Base-by-base conservation (phyloP, 2,113 vertebrate species). In the Hiodon alosoides region DNA sequence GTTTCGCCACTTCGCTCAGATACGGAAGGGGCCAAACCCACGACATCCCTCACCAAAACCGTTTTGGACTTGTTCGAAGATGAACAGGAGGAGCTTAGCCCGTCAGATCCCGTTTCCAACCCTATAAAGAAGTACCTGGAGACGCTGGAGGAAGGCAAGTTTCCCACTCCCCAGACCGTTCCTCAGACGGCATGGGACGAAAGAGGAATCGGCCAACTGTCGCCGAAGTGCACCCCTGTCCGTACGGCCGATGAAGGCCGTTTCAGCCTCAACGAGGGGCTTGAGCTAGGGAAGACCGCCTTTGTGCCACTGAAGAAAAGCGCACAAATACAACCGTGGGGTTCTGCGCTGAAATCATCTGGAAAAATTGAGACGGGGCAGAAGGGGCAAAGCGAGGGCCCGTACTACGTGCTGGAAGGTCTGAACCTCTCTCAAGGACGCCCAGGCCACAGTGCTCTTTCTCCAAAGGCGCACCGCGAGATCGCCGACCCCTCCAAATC, bases 51-150 rank as follows among this genome's bases (percentile, higher is more conserved):
- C 16, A 94, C 91, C 0, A 91, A 80, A 77, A 88, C 88, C 7
- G 83, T 90, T 77, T 80, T 95, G 67, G 85, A 91, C 79, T 80
- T 88, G 72, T 86, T 92, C 61, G 90, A 94, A 71, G 86, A 88
- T 77, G 90, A 93, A 55, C 86, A 89, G 76, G 81, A 85, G 14
- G 78, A 78, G 17, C 82, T 88, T 58, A 79, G 67, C n/a, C 10
- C 55, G 2, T 31, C 68, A 0, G 71, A 82, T 76, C 81, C 88
- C 67, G 75, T 85, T 71, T 90, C 83, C 71, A 85, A 83, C 72
- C 89, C 92, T 5, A 80, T 94, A 71, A 86, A 93, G 66, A 85
- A 80, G 77, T 94, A 93, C 76, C 86, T 95, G 52, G 85, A 85
- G 80, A 90, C 89, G 8, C 78, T 95, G 79, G 89, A 92, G 79